phyloP scores from a whole-genome alignment of 2,113 vertebrate species.

The Austrofundulus limnaeus region DNA sequence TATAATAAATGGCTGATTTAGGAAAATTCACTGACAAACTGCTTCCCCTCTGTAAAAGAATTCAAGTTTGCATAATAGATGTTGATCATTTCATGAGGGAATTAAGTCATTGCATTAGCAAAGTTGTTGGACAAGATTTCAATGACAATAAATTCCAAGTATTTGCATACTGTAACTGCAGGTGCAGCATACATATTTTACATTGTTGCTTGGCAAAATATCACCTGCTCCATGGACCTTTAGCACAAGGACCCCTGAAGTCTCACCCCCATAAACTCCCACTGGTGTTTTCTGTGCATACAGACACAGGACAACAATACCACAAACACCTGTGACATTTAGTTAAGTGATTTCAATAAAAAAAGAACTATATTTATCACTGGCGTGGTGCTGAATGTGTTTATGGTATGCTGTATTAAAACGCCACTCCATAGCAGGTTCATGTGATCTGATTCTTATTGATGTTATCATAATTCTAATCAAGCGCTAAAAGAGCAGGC shows the following conservation, averaged over 20 bases:
- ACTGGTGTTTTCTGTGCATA: constrained; percentile 15
- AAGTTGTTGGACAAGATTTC: constrained; percentile 31
- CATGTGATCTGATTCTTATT: neutral
- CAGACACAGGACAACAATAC: constrained; percentile 17
- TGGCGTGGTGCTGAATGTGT: neutral
- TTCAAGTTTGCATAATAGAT: constrained; percentile 24
- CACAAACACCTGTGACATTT: neutral
- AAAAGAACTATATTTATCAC: neutral
- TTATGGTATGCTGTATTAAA: neutral
- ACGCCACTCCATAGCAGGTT: neutral
- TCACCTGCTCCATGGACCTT: constrained; percentile 31
- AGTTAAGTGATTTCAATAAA: constrained; percentile 10
- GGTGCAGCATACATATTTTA: constrained; percentile 26
- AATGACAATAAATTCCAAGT: constrained; percentile 36
- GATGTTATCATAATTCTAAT: constrained; percentile 1
- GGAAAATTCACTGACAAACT: constrained; percentile 3
- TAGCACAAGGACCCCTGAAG: constrained; percentile 13
- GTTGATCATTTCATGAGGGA: constrained; percentile 35
- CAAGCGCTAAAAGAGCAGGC: neutral
- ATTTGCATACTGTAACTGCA: constrained; percentile 46
- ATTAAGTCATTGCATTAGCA: constrained; percentile 35
- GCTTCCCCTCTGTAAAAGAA: constrained; percentile 12
- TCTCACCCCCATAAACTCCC: constrained; percentile 4
- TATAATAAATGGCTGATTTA: constrained; percentile 9
- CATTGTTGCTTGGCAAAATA: constrained; percentile 17